Evolutionary conservation across 2,113 vertebrate genomes (phyloP).

Genomic region (Dipodomys spectabilis): DNA sequence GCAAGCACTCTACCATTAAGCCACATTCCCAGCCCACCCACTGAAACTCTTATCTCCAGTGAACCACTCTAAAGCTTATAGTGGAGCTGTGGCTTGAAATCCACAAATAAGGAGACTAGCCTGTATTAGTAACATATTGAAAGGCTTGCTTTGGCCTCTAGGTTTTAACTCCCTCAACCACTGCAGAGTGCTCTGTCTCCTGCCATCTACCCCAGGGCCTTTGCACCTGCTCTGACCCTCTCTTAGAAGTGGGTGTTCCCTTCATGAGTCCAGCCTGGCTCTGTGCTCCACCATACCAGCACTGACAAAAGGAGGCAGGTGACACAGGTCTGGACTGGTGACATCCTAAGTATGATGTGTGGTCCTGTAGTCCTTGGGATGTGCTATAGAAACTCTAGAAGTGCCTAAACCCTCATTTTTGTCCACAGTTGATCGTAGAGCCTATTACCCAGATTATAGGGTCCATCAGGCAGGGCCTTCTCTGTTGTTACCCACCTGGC

Average conservation of each 20-base stretch:
- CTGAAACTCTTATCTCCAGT: too few relatives aligned
- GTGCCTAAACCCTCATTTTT: not conserved
- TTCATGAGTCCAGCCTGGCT: not conserved
- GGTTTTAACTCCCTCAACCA: not conserved
- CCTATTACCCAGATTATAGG: not conserved
- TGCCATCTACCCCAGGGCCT: not conserved
- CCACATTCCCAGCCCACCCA: too few relatives aligned
- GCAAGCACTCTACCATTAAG: too few relatives aligned
- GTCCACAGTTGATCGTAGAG: not conserved
- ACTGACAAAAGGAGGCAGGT: not conserved
- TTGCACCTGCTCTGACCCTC: not conserved
- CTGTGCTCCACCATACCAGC: not conserved
- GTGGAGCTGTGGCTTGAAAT: not conserved
- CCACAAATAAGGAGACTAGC: not conserved
- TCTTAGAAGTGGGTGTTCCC: too few relatives aligned
- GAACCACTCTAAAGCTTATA: too few relatives aligned
- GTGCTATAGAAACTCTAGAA: not conserved
- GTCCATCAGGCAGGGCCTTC: not conserved
- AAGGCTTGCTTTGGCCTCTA: too few relatives aligned
- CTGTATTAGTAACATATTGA: not conserved
- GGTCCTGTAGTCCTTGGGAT: not conserved
- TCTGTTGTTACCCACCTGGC: not conserved
- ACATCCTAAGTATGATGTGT: not conserved
- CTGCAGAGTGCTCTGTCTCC: not conserved
- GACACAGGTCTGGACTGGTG: not conserved